Conservation (phyloP, 2,888 invertebrate genomes). For the Thyatira batis region DNA sequence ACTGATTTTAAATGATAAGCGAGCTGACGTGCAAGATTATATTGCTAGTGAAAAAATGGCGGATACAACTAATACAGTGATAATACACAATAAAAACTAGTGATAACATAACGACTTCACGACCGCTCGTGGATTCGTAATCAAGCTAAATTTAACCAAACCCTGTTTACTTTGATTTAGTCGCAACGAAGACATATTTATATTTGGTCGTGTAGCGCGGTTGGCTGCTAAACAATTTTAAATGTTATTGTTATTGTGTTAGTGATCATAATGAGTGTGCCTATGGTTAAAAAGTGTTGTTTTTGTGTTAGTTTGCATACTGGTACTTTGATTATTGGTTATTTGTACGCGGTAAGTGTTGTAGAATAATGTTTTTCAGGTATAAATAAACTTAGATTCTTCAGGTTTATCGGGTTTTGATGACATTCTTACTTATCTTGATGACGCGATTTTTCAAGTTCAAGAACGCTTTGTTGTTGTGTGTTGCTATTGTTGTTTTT, state of each 20-base stretch:
- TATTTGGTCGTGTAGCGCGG: not conserved
- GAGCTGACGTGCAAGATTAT: constrained; percentile 8
- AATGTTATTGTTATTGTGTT: not conserved
- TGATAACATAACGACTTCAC: constrained; percentile 15
- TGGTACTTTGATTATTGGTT: constrained; percentile 69
- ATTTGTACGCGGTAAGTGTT: constrained; percentile 62
- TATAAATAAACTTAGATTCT: not conserved
- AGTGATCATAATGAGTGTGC: constrained; percentile 60
- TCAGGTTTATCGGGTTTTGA: not conserved
- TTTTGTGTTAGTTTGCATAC: constrained; percentile 61
- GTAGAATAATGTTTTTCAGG: not conserved
- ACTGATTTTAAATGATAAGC: constrained; percentile 5
- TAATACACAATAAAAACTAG: constrained; percentile 9
- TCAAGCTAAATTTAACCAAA: constrained; percentile 10
- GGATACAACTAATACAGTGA: constrained; percentile 9
- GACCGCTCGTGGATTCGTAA: constrained; percentile 5
- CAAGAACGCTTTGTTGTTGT: not conserved
- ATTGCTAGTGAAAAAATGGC: constrained; percentile 17
- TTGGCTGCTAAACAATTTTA: not conserved
- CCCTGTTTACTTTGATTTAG: constrained; percentile 17
- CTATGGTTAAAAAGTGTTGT: constrained; percentile 69
- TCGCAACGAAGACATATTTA: constrained; percentile 5
- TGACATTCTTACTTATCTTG: not conserved
- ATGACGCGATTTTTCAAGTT: not conserved
- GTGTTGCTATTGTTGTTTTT: not conserved